phyloP scores from a whole-genome alignment of 1,140 invertebrate genomes.

The Geopemphigus sp. region DNA sequence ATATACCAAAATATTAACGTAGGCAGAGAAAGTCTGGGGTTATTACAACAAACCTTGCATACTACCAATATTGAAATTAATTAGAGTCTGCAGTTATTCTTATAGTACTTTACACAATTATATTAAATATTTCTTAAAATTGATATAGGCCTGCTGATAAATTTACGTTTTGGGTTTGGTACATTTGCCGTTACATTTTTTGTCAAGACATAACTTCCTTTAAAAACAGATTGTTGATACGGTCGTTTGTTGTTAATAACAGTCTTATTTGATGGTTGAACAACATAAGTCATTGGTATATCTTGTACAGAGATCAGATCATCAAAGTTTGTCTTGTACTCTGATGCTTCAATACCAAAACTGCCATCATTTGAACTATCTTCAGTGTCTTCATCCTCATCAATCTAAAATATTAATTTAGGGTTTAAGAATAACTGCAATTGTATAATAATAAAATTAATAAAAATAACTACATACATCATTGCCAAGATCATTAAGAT shows the following conservation, averaged over 20 bases:
- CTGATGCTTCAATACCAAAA: constrained; percentile 38
- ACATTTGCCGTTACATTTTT: constrained; percentile 31
- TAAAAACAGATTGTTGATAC: constrained; percentile 24
- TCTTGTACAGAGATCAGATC: constrained; percentile 46
- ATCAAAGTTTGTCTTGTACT: constrained; percentile 45
- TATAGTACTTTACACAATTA: neutral
- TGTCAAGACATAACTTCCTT: constrained; percentile 39
- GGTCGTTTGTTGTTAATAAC: constrained; percentile 34
- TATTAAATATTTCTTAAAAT: constrained; percentile 45
- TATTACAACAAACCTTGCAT: neutral
- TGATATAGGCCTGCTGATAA: constrained; percentile 45
- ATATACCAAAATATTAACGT: constrained; percentile 1
- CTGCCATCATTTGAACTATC: constrained; percentile 42
- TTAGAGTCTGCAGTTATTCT: constrained; percentile 8
- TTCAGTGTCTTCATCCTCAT: constrained; percentile 40
- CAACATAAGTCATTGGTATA: constrained; percentile 27
- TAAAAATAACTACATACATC: constrained; percentile 12
- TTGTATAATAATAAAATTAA: neutral
- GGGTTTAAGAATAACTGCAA: neutral
- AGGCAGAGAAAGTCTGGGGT: neutral
- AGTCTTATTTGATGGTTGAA: constrained; percentile 41
- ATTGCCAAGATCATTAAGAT: constrained; percentile 41
- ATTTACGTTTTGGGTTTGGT: constrained; percentile 39
- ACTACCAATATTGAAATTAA: constrained; percentile 26
- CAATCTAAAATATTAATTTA: constrained; percentile 16